Conservation (phyloP, 2,888 invertebrate species). For the Ochropleura plecta region DNA sequence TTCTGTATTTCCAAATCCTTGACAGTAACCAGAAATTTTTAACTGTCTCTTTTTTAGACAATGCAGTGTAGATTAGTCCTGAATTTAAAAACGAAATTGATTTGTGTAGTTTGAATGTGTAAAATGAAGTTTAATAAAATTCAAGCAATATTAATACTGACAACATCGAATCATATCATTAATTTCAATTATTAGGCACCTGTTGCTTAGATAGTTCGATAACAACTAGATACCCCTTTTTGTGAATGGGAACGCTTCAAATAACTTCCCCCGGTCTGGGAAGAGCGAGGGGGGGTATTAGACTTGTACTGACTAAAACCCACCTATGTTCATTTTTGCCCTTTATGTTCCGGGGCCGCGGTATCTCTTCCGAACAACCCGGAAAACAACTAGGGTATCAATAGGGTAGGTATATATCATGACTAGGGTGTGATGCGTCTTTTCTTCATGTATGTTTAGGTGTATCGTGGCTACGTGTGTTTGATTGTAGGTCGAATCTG, state of each 20-base stretch:
- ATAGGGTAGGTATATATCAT: too few species aligned
- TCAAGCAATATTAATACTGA: slow-evolving; percentile 39
- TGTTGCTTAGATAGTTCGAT: background rate
- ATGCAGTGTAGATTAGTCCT: background rate
- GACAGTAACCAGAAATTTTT: background rate
- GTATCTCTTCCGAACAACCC: too few species aligned
- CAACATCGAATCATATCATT: slow-evolving; percentile 20
- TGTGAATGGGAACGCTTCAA: too few species aligned
- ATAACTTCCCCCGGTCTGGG: too few species aligned
- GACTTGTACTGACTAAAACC: too few species aligned
- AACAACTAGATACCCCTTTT: background rate
- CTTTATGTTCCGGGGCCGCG: too few species aligned
- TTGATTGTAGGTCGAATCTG: background rate
- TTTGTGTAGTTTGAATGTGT: background rate
- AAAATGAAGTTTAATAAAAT: background rate
- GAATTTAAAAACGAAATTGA: background rate
- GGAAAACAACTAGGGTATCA: too few species aligned
- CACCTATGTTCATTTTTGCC: too few species aligned
- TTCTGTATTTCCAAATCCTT: background rate
- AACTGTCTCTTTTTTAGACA: background rate
- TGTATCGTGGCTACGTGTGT: background rate
- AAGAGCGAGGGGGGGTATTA: too few species aligned
- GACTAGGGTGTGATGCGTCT: too few species aligned
- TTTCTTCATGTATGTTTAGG: too few species aligned
- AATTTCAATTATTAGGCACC: background rate